Percentiles rank a stretch among this genome's conserved stretches.
These are phyloP conservation scores for Arbacia lixula DNA, from an alignment of 53 echinoderm and acorn worm species.

Conservation along the genomic window DNA sequence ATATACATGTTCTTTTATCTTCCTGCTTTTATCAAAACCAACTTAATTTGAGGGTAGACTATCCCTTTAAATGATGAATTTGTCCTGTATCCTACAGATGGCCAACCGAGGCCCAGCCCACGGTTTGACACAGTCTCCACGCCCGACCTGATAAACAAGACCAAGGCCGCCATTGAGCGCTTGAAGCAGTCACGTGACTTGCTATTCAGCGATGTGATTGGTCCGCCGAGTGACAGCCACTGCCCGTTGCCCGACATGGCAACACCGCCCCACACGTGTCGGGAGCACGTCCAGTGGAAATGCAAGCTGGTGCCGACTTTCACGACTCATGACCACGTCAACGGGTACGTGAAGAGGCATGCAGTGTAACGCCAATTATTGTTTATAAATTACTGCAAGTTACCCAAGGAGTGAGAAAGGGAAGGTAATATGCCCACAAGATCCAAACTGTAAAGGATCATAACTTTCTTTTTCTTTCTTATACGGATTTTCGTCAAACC, in stretches of 20 bases:
- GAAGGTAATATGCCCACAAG: no score
- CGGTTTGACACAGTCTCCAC: background rate
- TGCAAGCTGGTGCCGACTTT: constrained; percentile 82
- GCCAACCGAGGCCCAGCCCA: background rate
- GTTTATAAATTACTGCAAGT: no score
- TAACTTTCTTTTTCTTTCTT: no score
- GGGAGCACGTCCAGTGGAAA: constrained; percentile 69
- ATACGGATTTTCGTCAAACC: no score
- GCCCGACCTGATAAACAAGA: constrained; percentile 15
- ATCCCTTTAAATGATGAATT: no score
- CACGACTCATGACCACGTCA: constrained; percentile 64
- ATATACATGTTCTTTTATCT: no score
- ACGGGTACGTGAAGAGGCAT: constrained; percentile 83
- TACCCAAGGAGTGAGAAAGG: no score
- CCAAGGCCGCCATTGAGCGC: constrained; percentile 36
- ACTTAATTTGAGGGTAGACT: no score
- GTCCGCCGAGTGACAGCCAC: constrained; percentile 78
- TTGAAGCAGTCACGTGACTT: constrained; percentile 58
- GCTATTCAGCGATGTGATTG: constrained; percentile 71
- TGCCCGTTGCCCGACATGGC: constrained; percentile 73
- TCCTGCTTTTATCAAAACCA: no score
- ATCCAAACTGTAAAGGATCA: no score
- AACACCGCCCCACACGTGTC: constrained; percentile 65
- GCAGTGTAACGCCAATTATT: no score
- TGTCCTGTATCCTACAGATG: no score